Conservation (phyloP, 2,113 vertebrate species). For the Campylomormyrus tamandua region DNA sequence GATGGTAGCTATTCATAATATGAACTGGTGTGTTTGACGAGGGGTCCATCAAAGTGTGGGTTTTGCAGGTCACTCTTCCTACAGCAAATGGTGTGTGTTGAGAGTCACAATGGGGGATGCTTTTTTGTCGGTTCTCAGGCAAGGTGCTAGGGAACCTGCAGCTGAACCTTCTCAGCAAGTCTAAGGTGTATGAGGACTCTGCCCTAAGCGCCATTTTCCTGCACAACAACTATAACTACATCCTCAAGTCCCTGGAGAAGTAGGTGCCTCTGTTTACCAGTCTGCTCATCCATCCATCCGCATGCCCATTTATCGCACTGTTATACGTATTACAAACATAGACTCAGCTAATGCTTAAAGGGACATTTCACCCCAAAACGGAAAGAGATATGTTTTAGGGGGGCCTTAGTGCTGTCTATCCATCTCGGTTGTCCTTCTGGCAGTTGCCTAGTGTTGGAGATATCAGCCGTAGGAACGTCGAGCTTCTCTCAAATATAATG, state of each 20-base stretch:
- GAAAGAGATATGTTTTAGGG: background rate
- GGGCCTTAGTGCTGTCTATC: background rate
- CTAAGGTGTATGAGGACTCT: slow-evolving; percentile 91
- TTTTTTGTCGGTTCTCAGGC: slow-evolving; percentile 57
- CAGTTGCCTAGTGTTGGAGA: background rate
- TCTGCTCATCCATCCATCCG: background rate
- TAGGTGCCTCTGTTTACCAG: slow-evolving; percentile 44
- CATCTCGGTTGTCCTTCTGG: background rate
- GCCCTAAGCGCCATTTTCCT: slow-evolving; percentile 92
- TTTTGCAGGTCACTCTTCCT: background rate
- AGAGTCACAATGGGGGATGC: background rate
- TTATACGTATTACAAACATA: background rate
- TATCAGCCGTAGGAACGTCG: background rate
- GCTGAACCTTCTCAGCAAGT: slow-evolving; percentile 90
- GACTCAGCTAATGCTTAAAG: background rate
- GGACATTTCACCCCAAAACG: background rate
- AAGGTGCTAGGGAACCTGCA: slow-evolving; percentile 96
- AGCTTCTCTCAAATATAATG: background rate
- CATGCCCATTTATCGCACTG: background rate
- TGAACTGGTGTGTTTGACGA: background rate
- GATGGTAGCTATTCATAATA: background rate
- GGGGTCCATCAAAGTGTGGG: background rate
- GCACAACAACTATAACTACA: slow-evolving; percentile 99
- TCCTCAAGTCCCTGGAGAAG: slow-evolving; percentile 96
- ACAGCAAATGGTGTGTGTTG: background rate